Conservation (phyloP, 2,888 invertebrate species). For the Eupithecia pulchellata region DNA sequence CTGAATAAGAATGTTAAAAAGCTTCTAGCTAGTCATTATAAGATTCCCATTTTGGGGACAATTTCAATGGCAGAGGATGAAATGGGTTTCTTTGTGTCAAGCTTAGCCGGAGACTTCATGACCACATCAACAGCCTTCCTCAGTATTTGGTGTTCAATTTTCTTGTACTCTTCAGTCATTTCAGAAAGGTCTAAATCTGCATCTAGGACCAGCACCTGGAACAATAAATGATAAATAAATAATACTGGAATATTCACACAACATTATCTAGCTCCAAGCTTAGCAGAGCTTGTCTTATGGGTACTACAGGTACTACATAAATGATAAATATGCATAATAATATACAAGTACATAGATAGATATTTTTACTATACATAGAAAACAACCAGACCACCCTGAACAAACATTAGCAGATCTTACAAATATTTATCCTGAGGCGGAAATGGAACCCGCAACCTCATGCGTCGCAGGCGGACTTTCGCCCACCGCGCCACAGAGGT, state of each 20-base stretch:
- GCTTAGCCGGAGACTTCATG: slow-evolving; percentile 78
- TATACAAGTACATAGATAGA: too few species aligned
- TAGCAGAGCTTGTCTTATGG: too few species aligned
- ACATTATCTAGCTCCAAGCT: too few species aligned
- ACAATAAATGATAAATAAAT: slow-evolving; percentile 33
- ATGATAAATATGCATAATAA: too few species aligned
- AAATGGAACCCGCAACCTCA: too few species aligned
- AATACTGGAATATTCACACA: neutral
- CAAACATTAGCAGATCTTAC: too few species aligned
- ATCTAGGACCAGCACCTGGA: slow-evolving; percentile 88
- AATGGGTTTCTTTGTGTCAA: slow-evolving; percentile 79
- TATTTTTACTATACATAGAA: too few species aligned
- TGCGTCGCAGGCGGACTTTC: too few species aligned
- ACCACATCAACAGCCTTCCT: slow-evolving; percentile 80
- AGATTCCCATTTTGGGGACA: slow-evolving; percentile 68
- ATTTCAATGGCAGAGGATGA: slow-evolving; percentile 73
- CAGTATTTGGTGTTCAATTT: slow-evolving; percentile 84
- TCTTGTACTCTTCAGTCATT: slow-evolving; percentile 87
- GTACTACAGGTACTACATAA: too few species aligned
- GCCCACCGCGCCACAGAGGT: too few species aligned
- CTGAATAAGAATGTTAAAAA: neutral
- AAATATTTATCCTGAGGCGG: too few species aligned
- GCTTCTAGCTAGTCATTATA: slow-evolving; percentile 55
- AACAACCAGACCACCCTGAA: too few species aligned
- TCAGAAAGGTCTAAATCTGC: slow-evolving; percentile 88